Evolutionary conservation across 2,797 vertebrate genomes (phyloP), one percentile per base, ranked within the genome.

Genomic region (Sebastes diaconus): DNA sequence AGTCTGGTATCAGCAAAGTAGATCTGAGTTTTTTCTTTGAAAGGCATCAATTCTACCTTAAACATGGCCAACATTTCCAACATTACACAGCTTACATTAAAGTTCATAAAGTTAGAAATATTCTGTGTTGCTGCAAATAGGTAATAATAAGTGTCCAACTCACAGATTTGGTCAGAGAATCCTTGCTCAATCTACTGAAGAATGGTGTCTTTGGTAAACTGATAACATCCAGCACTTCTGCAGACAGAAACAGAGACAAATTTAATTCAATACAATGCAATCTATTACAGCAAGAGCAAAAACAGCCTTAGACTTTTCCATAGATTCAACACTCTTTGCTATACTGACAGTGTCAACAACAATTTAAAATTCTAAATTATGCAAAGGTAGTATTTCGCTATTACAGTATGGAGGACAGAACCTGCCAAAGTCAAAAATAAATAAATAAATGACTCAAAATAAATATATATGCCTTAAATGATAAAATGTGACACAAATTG

Each of bases 201-300:
- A 96, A 94, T 2, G 83, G 72, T 2, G 95, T 93, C 24, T 90
- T 92, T 72, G 94, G 95, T 70, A 95, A 88, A 81, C 46, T 84
- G 22, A 82, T 68, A 60, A 30, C 58, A 72, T 92, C 87, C 54
- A 70, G 18, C 12, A 46, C 75, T 64, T 93, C 95, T 96, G 86
- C 57, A 76, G 52, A 77, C n/a, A 73, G 12, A 86, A 27, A 84
- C n/a, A 52, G 18, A 79, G 9, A 79, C 25, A 58, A 59, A 27
- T 22, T 16, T 3, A 0, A 52, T n/a, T n/a, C 50, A 52, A 52
- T 8, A 10, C 8, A n/a, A 54, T 61, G 8, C 4, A 60, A 60
- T 70, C 2, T 11, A 63, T 27, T 29, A 60, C 9, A 80, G 9
- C 29, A 65, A 30, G 3, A 57, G 9, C 1, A 67, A 2, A 67